These are phyloP conservation scores for Astropecten irregularis DNA, from an alignment of 53 echinoderm and acorn worm genomes.

Conservation along the genomic window DNA sequence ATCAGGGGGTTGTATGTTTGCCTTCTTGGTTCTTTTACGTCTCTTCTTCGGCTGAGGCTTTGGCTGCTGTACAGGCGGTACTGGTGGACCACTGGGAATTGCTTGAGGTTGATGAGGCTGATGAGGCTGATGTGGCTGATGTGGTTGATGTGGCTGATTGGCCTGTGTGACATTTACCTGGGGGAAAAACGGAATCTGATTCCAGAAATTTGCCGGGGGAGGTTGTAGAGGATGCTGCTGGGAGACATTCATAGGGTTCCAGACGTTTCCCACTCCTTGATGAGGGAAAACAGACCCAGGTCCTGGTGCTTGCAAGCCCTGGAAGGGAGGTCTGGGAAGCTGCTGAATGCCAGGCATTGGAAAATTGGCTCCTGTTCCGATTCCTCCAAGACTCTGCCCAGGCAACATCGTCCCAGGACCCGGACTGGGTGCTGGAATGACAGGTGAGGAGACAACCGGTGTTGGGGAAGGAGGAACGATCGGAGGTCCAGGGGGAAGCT, in stretches of 20 bases:
- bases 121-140: conserved; percentile 1
- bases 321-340: conserved; percentile 10
- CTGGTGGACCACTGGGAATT: conserved; percentile 28
- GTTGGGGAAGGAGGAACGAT: conserved; percentile 17
- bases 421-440: conserved; percentile 23
- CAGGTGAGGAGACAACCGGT: conserved; percentile 25
- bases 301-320: conserved; percentile 2
- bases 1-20: conserved; percentile 39
- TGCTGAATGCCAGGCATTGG: conserved; percentile 21
- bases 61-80: conserved; percentile 27
- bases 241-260: conserved; percentile 28
- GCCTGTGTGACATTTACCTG: conserved; percentile 29
- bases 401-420: not conserved
- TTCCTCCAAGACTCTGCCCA: not conserved
- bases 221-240: conserved; percentile 44
- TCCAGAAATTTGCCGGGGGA: conserved; percentile 19
- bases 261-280: conserved; percentile 22
- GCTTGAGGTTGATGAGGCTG: too few species aligned
- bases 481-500: conserved; percentile 2
- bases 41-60: conserved; percentile 76
- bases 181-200: conserved; percentile 43
- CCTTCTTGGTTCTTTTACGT: conserved; percentile 65
- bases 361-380: not conserved
- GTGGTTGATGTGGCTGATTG: not conserved
- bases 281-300: conserved; percentile 2